Percentiles rank a stretch among this genome's conserved stretches.
Conservation (phyloP, 2,888 invertebrate species). For the Ceratothoa steindachneri region DNA sequence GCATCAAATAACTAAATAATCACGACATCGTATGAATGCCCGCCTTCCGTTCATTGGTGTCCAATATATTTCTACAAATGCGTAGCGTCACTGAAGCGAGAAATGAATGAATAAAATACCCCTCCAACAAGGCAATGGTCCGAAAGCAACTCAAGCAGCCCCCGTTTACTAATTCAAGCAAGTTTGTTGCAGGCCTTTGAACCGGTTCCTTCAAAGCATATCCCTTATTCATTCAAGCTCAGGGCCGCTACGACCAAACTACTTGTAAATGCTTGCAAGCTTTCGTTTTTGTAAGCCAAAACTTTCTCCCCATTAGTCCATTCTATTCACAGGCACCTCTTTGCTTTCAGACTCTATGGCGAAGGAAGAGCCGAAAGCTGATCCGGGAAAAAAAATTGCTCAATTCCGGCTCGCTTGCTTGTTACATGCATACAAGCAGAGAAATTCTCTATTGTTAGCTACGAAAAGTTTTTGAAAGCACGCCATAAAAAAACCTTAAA, state of each 20-base stretch:
- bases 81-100: too few species aligned
- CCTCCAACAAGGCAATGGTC: too few species aligned
- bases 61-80: too few species aligned
- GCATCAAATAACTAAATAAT: too few species aligned
- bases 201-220: neutral
- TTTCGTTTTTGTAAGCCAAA: neutral
- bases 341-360: neutral
- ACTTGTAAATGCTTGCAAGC: neutral
- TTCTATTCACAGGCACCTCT: neutral
- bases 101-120: too few species aligned
- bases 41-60: too few species aligned
- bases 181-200: neutral
- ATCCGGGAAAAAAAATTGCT: neutral
- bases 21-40: too few species aligned
- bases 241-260: neutral
- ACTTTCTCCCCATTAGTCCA: neutral
- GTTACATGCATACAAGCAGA: conserved; percentile 8
- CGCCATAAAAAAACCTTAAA: neutral
- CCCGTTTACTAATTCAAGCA: neutral
- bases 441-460: neutral
- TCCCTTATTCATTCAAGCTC: neutral
- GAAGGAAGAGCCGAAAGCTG: neutral
- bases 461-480: conserved; percentile 10
- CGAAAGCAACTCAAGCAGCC: too few species aligned
- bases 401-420: neutral